These are phyloP conservation scores for Timema cristinae DNA, from an alignment of 2,888 invertebrate genomes.

Conservation along the genomic window DNA sequence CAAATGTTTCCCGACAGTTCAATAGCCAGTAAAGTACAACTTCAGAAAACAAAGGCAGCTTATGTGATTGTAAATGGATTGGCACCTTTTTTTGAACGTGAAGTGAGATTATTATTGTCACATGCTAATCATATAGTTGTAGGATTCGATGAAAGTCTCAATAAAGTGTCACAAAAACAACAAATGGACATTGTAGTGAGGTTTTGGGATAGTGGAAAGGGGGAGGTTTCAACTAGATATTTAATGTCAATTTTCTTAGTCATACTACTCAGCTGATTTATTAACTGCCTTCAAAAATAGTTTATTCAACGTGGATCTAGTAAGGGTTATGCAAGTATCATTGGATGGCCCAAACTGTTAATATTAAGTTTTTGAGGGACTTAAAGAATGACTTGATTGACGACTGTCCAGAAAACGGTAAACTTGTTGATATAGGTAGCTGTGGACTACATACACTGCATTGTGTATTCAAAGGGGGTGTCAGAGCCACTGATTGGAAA, in stretches of 20 bases:
- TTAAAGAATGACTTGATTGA: background rate
- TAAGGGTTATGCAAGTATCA: slow-evolving; percentile 2
- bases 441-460: too few species aligned
- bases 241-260: background rate
- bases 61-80: too few species aligned
- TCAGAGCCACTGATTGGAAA: too few species aligned
- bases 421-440: too few species aligned
- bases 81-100: too few species aligned
- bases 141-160: slow-evolving; percentile 6
- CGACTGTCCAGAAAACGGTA: too few species aligned
- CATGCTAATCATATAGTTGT: background rate
- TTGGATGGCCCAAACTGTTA: background rate
- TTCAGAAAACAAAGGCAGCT: too few species aligned
- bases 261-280: slow-evolving; percentile 8
- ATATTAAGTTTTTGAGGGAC: background rate
- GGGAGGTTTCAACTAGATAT: background rate
- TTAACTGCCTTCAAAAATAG: background rate
- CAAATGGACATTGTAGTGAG: background rate
- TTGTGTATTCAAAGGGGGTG: too few species aligned
- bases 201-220: background rate
- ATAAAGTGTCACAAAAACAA: slow-evolving; percentile 1
- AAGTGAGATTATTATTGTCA: too few species aligned
- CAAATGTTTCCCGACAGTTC: too few species aligned
- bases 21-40: too few species aligned
- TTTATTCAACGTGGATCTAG: background rate